Conservation (phyloP, 2,797 vertebrate genomes). For the Danio tinwini region DNA sequence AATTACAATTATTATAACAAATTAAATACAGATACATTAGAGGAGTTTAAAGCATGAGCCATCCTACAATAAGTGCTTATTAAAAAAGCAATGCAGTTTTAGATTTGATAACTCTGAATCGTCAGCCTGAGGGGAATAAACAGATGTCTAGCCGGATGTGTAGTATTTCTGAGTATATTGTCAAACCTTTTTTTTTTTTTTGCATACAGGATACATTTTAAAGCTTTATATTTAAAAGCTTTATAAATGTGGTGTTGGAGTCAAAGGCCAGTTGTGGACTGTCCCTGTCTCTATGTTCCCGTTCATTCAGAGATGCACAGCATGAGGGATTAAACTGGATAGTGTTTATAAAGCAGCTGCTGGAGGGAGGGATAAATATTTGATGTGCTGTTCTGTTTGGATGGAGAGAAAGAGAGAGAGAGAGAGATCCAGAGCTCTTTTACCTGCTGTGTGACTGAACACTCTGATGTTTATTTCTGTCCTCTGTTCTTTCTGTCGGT, state of each 20-base stretch:
- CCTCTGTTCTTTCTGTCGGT: neutral
- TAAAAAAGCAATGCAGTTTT: too few relatives aligned
- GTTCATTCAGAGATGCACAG: conserved; percentile 11
- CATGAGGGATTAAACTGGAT: conserved; percentile 57
- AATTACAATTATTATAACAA: too few relatives aligned
- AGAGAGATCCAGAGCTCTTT: conserved; percentile 7
- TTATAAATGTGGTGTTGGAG: neutral
- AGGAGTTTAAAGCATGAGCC: too few relatives aligned
- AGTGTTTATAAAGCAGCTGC: conserved; percentile 58
- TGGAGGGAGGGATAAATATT: conserved; percentile 56
- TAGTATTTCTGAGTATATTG: too few relatives aligned
- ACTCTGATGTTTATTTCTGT: conserved; percentile 19
- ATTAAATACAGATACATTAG: too few relatives aligned
- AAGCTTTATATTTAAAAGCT: too few relatives aligned
- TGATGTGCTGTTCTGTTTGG: conserved; percentile 51
- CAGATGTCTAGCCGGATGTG: too few relatives aligned
- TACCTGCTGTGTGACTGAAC: conserved; percentile 25
- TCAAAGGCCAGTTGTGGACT: neutral
- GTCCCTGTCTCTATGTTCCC: conserved; percentile 16
- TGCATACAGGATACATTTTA: too few relatives aligned
- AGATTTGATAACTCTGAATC: too few relatives aligned
- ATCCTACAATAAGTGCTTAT: too few relatives aligned
- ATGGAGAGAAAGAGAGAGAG: conserved; percentile 33
- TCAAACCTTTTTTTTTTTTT: too few relatives aligned
- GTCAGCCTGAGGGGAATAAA: too few relatives aligned